phyloP scores from a whole-genome alignment of 2,888 invertebrate species.

The Scrobipalpa atriplicella region DNA sequence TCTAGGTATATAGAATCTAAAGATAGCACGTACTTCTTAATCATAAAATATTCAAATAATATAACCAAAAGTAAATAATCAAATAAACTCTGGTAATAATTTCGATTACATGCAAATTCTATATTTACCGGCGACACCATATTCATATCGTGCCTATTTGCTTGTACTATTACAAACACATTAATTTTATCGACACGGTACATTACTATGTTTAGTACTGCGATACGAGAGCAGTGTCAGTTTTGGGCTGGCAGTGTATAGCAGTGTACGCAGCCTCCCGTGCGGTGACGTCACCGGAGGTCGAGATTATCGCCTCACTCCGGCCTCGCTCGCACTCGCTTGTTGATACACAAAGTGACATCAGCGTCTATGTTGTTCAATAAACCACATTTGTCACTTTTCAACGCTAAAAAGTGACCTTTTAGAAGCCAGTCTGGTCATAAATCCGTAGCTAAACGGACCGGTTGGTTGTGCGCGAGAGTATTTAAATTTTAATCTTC shows the following conservation, averaged over 20 bases:
- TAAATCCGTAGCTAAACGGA: constrained; percentile 14
- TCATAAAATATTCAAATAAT: background rate
- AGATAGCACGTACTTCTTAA: background rate
- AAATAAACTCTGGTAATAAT: background rate
- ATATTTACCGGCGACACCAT: background rate
- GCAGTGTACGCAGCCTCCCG: constrained; percentile 35
- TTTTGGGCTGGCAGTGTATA: background rate
- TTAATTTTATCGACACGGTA: background rate
- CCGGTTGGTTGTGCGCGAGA: constrained; percentile 12
- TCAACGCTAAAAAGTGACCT: constrained; percentile 41
- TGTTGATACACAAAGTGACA: constrained; percentile 70
- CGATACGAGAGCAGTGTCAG: background rate
- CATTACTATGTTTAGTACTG: constrained; percentile 2
- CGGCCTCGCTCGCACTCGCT: constrained; percentile 58
- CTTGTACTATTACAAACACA: background rate
- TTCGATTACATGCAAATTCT: background rate
- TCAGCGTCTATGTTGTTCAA: constrained; percentile 57
- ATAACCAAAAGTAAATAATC: background rate
- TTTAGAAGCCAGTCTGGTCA: constrained; percentile 26
- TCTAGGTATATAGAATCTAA: too few relatives aligned
- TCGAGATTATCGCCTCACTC: constrained; percentile 65
- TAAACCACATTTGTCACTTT: constrained; percentile 39
- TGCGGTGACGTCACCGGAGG: constrained; percentile 68
- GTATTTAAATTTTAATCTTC: background rate
- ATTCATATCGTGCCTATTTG: background rate